Base-by-base conservation (phyloP, 2,113 vertebrate genomes). In the Erythrocercus mccallii region DNA sequence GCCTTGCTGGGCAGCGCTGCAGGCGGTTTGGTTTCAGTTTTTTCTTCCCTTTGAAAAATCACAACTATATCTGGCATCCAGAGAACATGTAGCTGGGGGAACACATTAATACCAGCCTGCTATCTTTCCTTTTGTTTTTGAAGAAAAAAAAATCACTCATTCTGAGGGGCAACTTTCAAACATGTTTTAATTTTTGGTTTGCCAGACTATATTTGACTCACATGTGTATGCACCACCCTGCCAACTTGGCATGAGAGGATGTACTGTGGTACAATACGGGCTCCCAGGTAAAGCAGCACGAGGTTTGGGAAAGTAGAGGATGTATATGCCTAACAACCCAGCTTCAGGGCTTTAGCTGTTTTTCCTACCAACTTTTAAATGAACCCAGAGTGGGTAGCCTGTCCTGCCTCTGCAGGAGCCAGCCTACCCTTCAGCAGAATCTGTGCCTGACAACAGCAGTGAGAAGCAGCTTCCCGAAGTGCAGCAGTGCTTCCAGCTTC, bases 1-100 rank as follows among this genome's bases (percentile, higher is more conserved):
- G 84, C 88, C 91, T 97, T 94, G 89, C 92, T 94, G 93, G 92
- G 95, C 96, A 97, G 87, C 97, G 90, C 90, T 90, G 92, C 73
- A 82, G 94, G 92, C 9, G 0, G 28, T 51, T 91, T 94, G 42
- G 77, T 94, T 97, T 95, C 91, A 73, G 33, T 56, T 72, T 88
- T 90, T 70, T 91, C 72, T 94, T 96, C 42, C 74, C 53, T 92
- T 96, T 95, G 79, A 95, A 95, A 91, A 96, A 94, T 73, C 38
- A 33, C 62, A 72, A 44, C 70, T 94, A 14, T 70, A 86, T 78
- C 60, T 95, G 90, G 42, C 68, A 81, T 60, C 64, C 92, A 74
- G 47, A 56, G 56, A 58, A 23, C 38, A 50, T 0, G 2, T 74
- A 74, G 35, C 45, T 92, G 50, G 14, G 66, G 42, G 31, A 68